Base-by-base conservation (phyloP, 2,888 invertebrate genomes). In the Rhorus exstirpatorius region DNA sequence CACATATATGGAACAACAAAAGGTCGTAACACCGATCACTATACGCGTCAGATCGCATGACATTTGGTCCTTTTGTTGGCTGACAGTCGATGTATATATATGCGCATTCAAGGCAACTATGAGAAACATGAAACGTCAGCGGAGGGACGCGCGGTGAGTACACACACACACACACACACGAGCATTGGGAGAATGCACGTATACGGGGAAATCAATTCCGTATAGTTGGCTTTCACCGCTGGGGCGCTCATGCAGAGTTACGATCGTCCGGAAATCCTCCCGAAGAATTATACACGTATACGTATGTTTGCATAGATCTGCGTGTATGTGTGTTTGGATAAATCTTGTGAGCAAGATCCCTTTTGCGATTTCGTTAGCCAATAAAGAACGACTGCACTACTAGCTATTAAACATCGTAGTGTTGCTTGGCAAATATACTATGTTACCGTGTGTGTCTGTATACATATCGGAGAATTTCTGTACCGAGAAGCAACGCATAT, bases 171-270 rank as follows among this genome's bases (percentile, higher is more conserved):
- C 6, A 24, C 49, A 75, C 68, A 49, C 14, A 58, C 21, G 14
- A 61, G 72, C 38, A 71, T 76, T 46, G 79, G 61, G 61, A 44
- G 26, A 63, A 61, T 51, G 67, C 60, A 77, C 53, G 63, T 63
- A 58, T 19, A 72, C 65, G 87, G 88, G 89, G 81, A 90, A 90
- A 89, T 90, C 89, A 90, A 90, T 90, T 89, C 87, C 79, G 78
- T 70, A 58, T 21, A 87, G 84, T 81, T 84, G 86, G 80, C 90
- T 90, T 90, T 90, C 90, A 87, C 88, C 84, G 76, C 19, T 14
- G 31, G 65, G 82, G 77, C 83, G 77, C 60, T 82, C 79, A 83
- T 78, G 77, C 75, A 38, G 76, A 82, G 75, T 84, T 77, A 88
- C 84, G 88, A 87, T 87, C 84, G 87, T 84, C 88, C 89, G 88